phyloP scores from a whole-genome alignment of 2,797 vertebrate species.

The Gephyroberyx darwinii region DNA sequence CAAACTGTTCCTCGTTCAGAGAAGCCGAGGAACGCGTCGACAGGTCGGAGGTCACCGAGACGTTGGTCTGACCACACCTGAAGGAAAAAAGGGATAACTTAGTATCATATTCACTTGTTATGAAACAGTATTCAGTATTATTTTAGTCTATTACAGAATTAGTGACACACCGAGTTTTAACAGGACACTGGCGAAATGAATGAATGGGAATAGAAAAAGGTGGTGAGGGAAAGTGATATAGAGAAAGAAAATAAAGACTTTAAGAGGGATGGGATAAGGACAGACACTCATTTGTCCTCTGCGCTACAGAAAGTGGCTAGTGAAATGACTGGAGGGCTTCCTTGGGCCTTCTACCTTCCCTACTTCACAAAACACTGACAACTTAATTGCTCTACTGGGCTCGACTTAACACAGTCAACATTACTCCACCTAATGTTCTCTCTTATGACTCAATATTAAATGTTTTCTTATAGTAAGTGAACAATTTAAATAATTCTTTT shows the following conservation, averaged over 20 bases:
- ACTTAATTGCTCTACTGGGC: background rate
- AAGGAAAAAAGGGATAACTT: slow-evolving; percentile 15
- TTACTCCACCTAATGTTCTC: too few relatives aligned
- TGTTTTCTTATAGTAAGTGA: too few relatives aligned
- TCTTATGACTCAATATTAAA: too few relatives aligned
- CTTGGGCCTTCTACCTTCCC: too few relatives aligned
- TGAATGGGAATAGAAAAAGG: background rate
- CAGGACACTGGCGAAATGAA: background rate
- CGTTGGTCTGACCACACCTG: slow-evolving; percentile 85
- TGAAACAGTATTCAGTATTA: background rate
- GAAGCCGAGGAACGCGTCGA: slow-evolving; percentile 92
- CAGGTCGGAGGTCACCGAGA: slow-evolving; percentile 89
- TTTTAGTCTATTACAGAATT: too few relatives aligned
- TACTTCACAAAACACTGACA: background rate
- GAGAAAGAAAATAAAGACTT: background rate
- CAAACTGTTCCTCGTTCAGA: slow-evolving; percentile 97
- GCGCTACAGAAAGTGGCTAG: too few relatives aligned
- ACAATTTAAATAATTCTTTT: too few relatives aligned
- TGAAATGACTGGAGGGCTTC: too few relatives aligned
- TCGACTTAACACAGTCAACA: too few relatives aligned
- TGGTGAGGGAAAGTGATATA: background rate
- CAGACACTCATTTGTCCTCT: background rate
- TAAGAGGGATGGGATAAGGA: background rate
- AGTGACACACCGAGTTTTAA: background rate
- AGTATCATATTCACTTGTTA: background rate